A percentile compares a stretch with the other conserved stretches of the same genome.
Evolutionary conservation across 1,140 invertebrate species (phyloP).

Genomic region (Conopomorpha cramerella): DNA sequence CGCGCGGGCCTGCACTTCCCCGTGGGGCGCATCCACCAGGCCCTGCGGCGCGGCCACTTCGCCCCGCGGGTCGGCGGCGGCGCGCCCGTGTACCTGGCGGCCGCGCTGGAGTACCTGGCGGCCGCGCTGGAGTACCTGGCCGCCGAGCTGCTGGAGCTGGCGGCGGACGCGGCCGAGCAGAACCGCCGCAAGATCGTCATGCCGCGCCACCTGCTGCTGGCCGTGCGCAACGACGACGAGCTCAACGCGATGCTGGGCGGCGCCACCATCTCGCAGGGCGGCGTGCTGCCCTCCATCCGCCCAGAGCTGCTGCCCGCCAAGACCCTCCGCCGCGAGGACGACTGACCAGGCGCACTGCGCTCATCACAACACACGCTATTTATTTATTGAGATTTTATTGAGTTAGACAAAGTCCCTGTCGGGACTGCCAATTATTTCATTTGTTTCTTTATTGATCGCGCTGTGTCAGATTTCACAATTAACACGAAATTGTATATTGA

Average conservation of each 20-base stretch:
- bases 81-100: constrained; percentile 67
- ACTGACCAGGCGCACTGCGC: no score
- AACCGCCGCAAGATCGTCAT: constrained; percentile 46
- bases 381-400: no score
- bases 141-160: no score
- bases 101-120: no score
- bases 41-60: constrained; percentile 66
- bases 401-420: no score
- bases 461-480: no score
- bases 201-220: constrained; percentile 74
- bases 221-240: constrained; percentile 78
- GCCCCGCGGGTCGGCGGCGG: constrained; percentile 67
- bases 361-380: no score
- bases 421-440: no score
- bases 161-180: constrained; percentile 49
- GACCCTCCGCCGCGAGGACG: no score
- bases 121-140: no score
- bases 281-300: constrained; percentile 77
- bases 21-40: constrained; percentile 60
- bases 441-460: no score
- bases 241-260: constrained; percentile 73
- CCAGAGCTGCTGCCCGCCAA: constrained; percentile 73
- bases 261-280: constrained; percentile 77
- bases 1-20: constrained; percentile 72
- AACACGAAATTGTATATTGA: no score